Conservation (phyloP, 2,888 invertebrate genomes). For the Drymonia ruficornis region DNA sequence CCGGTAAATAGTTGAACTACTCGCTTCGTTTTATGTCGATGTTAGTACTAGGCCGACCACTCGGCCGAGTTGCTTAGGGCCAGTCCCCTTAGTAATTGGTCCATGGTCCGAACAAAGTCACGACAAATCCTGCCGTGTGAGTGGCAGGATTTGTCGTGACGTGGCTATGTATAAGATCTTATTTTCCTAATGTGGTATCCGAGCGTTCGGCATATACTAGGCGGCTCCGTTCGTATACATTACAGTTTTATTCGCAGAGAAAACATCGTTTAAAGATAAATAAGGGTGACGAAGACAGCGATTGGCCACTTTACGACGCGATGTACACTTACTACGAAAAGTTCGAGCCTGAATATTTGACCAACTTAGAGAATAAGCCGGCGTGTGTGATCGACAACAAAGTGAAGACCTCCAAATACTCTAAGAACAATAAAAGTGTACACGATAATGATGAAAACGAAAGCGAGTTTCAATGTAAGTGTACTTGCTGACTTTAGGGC, state of each 20-base stretch:
- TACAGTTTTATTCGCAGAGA: slow-evolving; percentile 52
- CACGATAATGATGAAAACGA: slow-evolving; percentile 49
- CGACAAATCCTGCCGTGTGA: no score
- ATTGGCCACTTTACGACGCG: slow-evolving; percentile 67
- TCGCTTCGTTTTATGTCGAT: no score
- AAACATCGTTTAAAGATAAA: slow-evolving; percentile 67
- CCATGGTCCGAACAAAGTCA: no score
- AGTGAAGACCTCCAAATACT: slow-evolving; percentile 38
- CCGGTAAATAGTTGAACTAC: no score
- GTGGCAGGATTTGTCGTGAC: no score
- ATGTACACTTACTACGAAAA: slow-evolving; percentile 63
- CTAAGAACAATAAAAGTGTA: slow-evolving; percentile 33
- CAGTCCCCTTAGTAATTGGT: no score
- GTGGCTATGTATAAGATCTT: no score
- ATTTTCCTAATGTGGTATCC: no score
- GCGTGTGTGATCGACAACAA: slow-evolving; percentile 38
- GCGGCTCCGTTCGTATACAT: no score
- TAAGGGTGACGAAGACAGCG: slow-evolving; percentile 49
- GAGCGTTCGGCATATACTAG: no score
- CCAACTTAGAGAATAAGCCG: slow-evolving; percentile 53
- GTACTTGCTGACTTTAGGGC: neutral
- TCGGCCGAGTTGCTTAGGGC: no score
- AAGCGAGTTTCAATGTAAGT: slow-evolving; percentile 73
- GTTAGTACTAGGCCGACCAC: no score
- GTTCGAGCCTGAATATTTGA: slow-evolving; percentile 57